Conservation (phyloP, 2,888 invertebrate genomes). For the Linnaemya tessellans region DNA sequence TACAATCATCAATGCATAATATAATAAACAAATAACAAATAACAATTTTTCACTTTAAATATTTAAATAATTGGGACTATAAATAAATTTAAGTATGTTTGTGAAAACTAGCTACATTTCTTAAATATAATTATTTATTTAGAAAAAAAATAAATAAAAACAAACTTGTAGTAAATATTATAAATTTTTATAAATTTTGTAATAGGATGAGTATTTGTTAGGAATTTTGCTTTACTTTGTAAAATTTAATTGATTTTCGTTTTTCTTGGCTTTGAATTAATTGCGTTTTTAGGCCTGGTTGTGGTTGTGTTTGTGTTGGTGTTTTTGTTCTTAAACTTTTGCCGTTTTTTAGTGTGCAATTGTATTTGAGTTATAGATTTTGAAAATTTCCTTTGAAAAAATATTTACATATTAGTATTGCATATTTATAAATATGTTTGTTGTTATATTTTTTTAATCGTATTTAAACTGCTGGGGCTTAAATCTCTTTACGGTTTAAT, state of each 20-base stretch:
- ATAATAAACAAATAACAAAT: constrained; percentile 16
- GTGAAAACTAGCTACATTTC: constrained; percentile 1
- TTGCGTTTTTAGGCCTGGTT: not conserved
- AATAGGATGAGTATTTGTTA: not conserved
- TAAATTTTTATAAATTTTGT: not conserved
- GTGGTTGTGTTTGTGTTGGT: not conserved
- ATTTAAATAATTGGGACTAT: constrained; percentile 11
- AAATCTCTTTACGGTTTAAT: no score
- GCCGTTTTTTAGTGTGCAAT: not conserved
- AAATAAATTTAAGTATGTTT: constrained; percentile 6
- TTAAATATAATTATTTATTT: constrained; percentile 1
- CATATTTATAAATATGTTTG: no score
- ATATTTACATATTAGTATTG: no score
- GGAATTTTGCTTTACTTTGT: not conserved
- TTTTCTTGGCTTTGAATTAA: not conserved
- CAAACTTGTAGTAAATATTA: not conserved
- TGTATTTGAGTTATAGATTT: not conserved
- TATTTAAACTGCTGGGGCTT: no score
- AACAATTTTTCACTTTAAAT: constrained; percentile 21
- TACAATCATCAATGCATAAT: constrained; percentile 10
- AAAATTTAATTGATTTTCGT: constrained; percentile 1
- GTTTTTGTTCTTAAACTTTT: not conserved
- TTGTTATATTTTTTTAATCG: no score
- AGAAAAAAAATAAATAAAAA: not conserved
- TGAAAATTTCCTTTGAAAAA: no score